Conservation (phyloP, 2,888 invertebrate species). For the Colletes collaris region DNA sequence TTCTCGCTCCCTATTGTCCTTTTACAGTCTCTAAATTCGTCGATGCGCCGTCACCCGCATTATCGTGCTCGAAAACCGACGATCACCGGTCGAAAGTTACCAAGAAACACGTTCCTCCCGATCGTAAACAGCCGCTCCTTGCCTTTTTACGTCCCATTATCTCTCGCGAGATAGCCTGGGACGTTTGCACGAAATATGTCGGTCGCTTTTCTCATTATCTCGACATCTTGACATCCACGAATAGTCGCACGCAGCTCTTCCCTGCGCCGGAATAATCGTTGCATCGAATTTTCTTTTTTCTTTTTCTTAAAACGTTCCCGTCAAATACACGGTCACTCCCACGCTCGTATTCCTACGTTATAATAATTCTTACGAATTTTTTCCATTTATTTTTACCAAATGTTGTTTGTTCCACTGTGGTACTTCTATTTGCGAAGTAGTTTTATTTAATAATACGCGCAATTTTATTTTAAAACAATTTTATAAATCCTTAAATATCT, state of each 20-base stretch:
- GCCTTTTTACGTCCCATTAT: constrained; percentile 47
- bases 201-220: constrained; percentile 19
- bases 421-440: too few relatives aligned
- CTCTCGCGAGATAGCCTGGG: constrained; percentile 5
- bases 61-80: constrained; percentile 22
- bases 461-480: too few relatives aligned
- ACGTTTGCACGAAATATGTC: constrained; percentile 16
- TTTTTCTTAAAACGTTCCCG: too few relatives aligned
- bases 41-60: constrained; percentile 49
- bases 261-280: neutral
- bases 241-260: neutral
- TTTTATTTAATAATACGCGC: too few relatives aligned
- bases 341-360: too few relatives aligned
- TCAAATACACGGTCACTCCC: too few relatives aligned
- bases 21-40: constrained; percentile 65
- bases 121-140: constrained; percentile 50
- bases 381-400: too few relatives aligned
- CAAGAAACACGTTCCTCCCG: constrained; percentile 26
- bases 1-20: constrained; percentile 54
- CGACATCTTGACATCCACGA: neutral
- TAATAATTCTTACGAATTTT: too few relatives aligned
- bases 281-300: neutral
- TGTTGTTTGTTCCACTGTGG: too few relatives aligned
- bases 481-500: too few relatives aligned
- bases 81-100: constrained; percentile 31